Evolutionary conservation across 2,888 invertebrate genomes (phyloP).

Genomic region (Euplexia lucipara): DNA sequence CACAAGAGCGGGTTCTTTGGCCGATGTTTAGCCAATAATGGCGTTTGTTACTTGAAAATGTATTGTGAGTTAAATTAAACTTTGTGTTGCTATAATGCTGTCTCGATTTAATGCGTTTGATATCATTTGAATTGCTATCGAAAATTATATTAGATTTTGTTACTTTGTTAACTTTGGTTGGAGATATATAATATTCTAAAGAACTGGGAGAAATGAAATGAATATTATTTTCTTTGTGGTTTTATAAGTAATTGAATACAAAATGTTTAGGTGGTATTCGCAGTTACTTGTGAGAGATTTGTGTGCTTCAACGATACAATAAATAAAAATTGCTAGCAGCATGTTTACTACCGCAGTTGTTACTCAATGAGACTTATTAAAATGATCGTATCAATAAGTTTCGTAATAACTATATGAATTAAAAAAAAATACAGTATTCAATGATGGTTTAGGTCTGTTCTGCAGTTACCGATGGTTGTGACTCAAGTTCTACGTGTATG

Average conservation of each 20-base stretch:
- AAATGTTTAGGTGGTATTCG: not conserved
- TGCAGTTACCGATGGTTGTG: no score
- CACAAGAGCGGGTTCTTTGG: slow-evolving; percentile 70
- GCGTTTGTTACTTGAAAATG: slow-evolving; percentile 72
- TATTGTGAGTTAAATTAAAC: slow-evolving; percentile 74
- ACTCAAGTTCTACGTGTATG: no score
- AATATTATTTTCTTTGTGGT: slow-evolving; percentile 22
- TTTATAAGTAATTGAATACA: slow-evolving; percentile 4
- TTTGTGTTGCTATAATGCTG: slow-evolving; percentile 68
- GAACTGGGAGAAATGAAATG: slow-evolving; percentile 28
- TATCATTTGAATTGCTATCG: slow-evolving; percentile 55
- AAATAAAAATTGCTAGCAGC: no score
- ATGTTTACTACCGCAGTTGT: no score
- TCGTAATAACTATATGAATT: no score
- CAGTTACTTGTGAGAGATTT: not conserved
- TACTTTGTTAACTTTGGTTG: slow-evolving; percentile 47
- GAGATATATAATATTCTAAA: slow-evolving; percentile 28
- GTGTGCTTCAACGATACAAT: no score
- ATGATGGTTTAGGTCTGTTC: no score
- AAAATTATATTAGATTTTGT: slow-evolving; percentile 63
- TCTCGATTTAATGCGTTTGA: slow-evolving; percentile 62
- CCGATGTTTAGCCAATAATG: slow-evolving; percentile 75
- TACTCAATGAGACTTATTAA: not conserved
- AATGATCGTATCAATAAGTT: not conserved
- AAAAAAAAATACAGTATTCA: no score